Conservation (phyloP, 2,888 invertebrate species). For the Empis livida region DNA sequence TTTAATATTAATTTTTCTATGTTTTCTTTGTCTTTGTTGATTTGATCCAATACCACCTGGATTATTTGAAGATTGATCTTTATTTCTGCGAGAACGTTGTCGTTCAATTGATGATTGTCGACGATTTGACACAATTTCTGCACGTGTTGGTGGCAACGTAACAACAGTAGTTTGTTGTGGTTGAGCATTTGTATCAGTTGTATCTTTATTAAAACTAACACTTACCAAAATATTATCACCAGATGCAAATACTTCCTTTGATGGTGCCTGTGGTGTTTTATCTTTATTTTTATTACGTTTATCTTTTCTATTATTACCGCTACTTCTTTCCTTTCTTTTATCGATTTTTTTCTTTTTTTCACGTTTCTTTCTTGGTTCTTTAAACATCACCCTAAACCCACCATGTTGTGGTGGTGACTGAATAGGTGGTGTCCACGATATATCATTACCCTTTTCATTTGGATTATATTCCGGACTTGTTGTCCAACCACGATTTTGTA, state of each 20-base stretch:
- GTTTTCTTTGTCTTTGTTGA: slow-evolving; percentile 29
- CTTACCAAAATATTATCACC: slow-evolving; percentile 88
- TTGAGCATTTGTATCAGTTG: slow-evolving; percentile 12
- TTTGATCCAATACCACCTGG: slow-evolving; percentile 4
- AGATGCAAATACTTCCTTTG: slow-evolving; percentile 84
- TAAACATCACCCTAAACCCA: slow-evolving; percentile 16
- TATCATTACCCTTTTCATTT: slow-evolving; percentile 23
- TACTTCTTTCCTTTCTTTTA: slow-evolving; percentile 31
- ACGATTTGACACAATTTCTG: slow-evolving; percentile 25
- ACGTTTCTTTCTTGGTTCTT: slow-evolving; percentile 27
- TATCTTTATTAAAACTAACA: slow-evolving; percentile 72
- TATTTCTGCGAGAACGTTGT: slow-evolving; percentile 12
- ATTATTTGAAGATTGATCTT: slow-evolving; percentile 17
- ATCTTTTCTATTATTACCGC: slow-evolving; percentile 26
- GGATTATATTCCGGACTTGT: slow-evolving; percentile 43
- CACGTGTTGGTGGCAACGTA: slow-evolving; percentile 29
- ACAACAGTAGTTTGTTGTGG: slow-evolving; percentile 34
- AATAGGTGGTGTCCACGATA: slow-evolving; percentile 52
- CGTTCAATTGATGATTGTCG: slow-evolving; percentile 22
- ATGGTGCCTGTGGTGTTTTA: slow-evolving; percentile 43
- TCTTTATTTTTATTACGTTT: slow-evolving; percentile 33
- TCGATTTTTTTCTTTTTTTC: slow-evolving; percentile 26
- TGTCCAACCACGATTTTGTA: slow-evolving; percentile 37
- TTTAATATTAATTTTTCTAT: slow-evolving; percentile 42
- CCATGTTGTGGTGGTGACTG: slow-evolving; percentile 21